These are phyloP conservation scores for Meteorus colon DNA, from an alignment of 2,888 invertebrate genomes.

Conservation along the genomic window DNA sequence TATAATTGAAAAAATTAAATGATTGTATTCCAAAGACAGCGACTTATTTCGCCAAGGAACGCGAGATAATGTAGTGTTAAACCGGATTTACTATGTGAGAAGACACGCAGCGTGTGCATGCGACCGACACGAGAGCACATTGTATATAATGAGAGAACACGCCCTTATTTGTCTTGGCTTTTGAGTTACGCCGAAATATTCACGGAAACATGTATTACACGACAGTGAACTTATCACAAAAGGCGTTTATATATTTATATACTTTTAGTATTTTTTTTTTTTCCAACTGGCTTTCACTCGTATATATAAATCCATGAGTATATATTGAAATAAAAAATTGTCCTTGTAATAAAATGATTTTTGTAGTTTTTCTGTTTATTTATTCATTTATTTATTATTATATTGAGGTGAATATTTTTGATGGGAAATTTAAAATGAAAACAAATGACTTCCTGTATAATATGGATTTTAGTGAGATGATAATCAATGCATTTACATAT, in stretches of 20 bases:
- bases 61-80: slow-evolving; percentile 3
- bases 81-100: slow-evolving; percentile 15
- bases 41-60: not conserved
- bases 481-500: slow-evolving; percentile 44
- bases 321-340: slow-evolving; percentile 1
- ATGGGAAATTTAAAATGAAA: slow-evolving; percentile 28
- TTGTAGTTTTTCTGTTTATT: not conserved
- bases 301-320: not conserved
- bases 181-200: slow-evolving; percentile 72
- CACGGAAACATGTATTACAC: slow-evolving; percentile 64
- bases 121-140: not conserved
- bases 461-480: slow-evolving; percentile 43
- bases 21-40: not conserved
- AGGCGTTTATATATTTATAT: not conserved
- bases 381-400: slow-evolving; percentile 21
- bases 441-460: slow-evolving; percentile 40
- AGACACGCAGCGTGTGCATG: not conserved
- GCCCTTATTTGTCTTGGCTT: slow-evolving; percentile 72
- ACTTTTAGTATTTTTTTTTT: not conserved
- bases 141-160: slow-evolving; percentile 57
- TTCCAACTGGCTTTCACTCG: not conserved
- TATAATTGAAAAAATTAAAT: slow-evolving; percentile 4
- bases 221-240: slow-evolving; percentile 33
- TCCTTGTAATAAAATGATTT: slow-evolving; percentile 13
- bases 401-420: not conserved